Base-by-base conservation (phyloP, 2,113 vertebrate species). In the Epinephelus lanceolatus region DNA sequence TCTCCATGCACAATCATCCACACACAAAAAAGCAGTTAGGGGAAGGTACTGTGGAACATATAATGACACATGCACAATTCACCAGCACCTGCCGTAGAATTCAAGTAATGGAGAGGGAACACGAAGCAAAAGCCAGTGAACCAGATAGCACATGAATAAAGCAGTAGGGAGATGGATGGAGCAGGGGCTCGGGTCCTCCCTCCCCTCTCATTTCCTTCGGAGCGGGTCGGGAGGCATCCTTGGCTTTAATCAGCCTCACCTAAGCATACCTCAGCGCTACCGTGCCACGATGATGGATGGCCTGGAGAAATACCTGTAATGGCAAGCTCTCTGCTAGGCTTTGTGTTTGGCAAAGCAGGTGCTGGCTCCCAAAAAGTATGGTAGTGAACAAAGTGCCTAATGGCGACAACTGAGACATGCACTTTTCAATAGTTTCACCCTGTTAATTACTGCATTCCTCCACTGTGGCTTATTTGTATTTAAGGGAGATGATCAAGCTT, bases 231-330 rank as follows among this genome's bases (percentile, higher is more conserved):
- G 90, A 91, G 83, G 80, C 77, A 88, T 92, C 89, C 89, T 88
- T 86, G 88, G 86, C 88, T 94, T 93, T 93, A 93, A 94, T 93
- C 93, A 91, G 88, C 73, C 91, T 91, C 92, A 89, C 91, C 93
- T 92, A 81, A 87, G 86, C 90, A 81, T 83, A 88, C 87, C 89
- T 90, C 89, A 74, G 87, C 30, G 68, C 83, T 56, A 69, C 86
- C 63, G 30, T 72, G 87, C 81, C 86, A 83, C 53, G 11, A 76
- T 94, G 92, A 94, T 94, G 93, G 91, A 94, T 93, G 84, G 88
- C 86, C 87, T 63, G 71, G 62, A 88, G 86, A 80, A 90, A 87
- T 79, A 91, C 88, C 77, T 86, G 84, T 72, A 88, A 87, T 84
- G 81, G 88, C 76, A 74, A 76, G 18, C 73, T 80, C 87, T 60